Evolutionary conservation across 1,140 invertebrate species (phyloP).

Genomic region (Trachymyrmex cornetzi): DNA sequence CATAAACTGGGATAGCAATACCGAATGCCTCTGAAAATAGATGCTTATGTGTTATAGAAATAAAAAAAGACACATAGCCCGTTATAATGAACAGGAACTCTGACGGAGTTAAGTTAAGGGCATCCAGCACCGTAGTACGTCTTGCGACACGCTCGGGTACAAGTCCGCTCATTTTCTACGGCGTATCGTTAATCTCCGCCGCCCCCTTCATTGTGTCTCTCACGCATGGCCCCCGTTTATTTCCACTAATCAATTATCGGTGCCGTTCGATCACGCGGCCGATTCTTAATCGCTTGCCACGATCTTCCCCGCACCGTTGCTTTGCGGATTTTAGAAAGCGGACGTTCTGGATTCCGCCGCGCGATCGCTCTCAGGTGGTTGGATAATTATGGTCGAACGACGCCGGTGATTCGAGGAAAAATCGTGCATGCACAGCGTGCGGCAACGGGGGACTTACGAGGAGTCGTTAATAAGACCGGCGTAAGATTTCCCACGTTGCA

Average conservation of each 20-base stretch:
- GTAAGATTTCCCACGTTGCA: conserved; percentile 33
- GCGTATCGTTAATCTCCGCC: conserved; percentile 52
- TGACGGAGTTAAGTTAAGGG: conserved; percentile 13
- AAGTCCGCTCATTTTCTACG: conserved; percentile 36
- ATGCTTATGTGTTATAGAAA: conserved; percentile 15
- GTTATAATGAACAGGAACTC: conserved; percentile 29
- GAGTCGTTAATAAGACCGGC: conserved; percentile 30
- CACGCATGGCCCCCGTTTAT: conserved; percentile 31
- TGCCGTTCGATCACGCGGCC: conserved; percentile 46
- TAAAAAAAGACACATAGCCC: conserved; percentile 25
- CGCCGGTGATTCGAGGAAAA: conserved; percentile 37
- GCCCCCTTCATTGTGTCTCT: conserved; percentile 44
- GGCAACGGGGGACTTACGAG: neutral
- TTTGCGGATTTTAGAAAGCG: conserved; percentile 64
- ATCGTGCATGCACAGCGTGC: neutral
- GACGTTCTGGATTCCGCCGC: conserved; percentile 61
- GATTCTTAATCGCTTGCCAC: conserved; percentile 53
- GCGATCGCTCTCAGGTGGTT: conserved; percentile 55
- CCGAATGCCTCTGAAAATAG: conserved; percentile 4
- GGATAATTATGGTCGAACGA: conserved; percentile 54
- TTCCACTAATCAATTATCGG: conserved; percentile 66
- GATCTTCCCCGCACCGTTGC: conserved; percentile 48
- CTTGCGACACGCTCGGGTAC: conserved; percentile 43
- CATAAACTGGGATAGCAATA: neutral
- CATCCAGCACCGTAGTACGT: neutral